phyloP scores from a whole-genome alignment of 2,888 invertebrate species.

The Dynastes tityus region DNA sequence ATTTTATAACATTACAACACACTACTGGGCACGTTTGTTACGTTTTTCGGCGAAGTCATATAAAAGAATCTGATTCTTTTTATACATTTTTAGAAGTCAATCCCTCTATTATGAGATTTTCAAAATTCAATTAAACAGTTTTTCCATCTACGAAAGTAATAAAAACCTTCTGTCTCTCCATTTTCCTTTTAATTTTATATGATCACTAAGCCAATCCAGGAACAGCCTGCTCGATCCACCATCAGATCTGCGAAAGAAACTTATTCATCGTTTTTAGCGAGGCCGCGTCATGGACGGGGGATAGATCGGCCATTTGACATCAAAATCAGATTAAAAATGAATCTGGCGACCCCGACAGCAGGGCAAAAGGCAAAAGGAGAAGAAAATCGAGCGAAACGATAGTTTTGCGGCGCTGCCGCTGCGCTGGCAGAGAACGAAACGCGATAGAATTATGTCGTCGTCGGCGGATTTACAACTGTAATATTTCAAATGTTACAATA shows the following conservation, averaged over 20 bases:
- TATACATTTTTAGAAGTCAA: too few relatives aligned
- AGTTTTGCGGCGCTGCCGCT: conserved; percentile 21
- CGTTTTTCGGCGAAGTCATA: too few relatives aligned
- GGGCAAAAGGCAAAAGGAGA: conserved; percentile 15
- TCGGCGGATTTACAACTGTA: conserved; percentile 18
- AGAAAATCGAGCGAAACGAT: background rate
- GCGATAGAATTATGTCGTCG: conserved; percentile 23
- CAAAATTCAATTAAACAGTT: background rate
- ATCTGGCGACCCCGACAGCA: background rate
- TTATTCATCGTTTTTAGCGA: conserved; percentile 31
- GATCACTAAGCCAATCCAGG: too few relatives aligned
- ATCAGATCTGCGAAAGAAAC: conserved; percentile 7
- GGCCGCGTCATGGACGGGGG: conserved; percentile 11
- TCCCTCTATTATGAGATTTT: background rate
- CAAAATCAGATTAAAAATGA: conserved; percentile 38
- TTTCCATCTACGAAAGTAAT: background rate
- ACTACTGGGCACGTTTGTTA: too few relatives aligned
- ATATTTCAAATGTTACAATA: conserved; percentile 37
- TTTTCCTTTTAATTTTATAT: too few relatives aligned
- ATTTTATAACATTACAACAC: too few relatives aligned
- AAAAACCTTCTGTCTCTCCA: background rate
- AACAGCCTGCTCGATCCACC: background rate
- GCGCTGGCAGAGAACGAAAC: conserved; percentile 10
- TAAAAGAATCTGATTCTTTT: too few relatives aligned
- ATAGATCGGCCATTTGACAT: conserved; percentile 18